Evolutionary conservation across 2,113 vertebrate species (phyloP).

Genomic region (Anas platyrhynchos): DNA sequence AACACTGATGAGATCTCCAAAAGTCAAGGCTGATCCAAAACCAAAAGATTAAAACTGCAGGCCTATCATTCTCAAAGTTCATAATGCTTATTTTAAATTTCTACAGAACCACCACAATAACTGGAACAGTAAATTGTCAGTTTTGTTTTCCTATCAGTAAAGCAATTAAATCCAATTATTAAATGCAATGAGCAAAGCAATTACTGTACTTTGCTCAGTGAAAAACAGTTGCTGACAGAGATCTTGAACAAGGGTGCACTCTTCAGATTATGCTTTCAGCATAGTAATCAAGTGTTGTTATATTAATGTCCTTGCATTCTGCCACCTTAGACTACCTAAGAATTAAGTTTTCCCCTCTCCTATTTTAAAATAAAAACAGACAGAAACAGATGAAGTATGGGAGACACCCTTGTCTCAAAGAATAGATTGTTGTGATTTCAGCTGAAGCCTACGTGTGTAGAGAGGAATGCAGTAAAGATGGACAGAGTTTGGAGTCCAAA

Average conservation of each 20-base stretch:
- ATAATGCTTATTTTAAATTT: neutral
- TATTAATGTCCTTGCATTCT: neutral
- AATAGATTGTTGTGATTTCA: neutral
- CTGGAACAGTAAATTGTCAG: neutral
- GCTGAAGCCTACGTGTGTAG: accelerated
- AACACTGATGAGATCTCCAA: neutral
- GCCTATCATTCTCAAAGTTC: neutral
- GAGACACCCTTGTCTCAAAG: neutral
- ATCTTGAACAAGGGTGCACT: neutral
- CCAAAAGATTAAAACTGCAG: neutral
- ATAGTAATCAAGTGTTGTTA: neutral
- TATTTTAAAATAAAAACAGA: neutral
- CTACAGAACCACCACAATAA: neutral
- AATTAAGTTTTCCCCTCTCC: neutral
- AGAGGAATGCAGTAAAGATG: neutral
- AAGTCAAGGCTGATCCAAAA: neutral
- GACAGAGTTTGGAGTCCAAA: neutral
- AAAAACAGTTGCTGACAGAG: neutral
- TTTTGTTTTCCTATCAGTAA: neutral
- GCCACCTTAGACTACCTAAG: neutral
- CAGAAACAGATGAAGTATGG: neutral
- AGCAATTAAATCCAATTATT: neutral
- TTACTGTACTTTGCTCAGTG: neutral
- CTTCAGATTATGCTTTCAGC: neutral
- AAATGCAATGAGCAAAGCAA: neutral